Evolutionary conservation across 2,888 invertebrate genomes (phyloP), one percentile per base, ranked within the genome.

Genomic region (Spilosoma lubricipeda): DNA sequence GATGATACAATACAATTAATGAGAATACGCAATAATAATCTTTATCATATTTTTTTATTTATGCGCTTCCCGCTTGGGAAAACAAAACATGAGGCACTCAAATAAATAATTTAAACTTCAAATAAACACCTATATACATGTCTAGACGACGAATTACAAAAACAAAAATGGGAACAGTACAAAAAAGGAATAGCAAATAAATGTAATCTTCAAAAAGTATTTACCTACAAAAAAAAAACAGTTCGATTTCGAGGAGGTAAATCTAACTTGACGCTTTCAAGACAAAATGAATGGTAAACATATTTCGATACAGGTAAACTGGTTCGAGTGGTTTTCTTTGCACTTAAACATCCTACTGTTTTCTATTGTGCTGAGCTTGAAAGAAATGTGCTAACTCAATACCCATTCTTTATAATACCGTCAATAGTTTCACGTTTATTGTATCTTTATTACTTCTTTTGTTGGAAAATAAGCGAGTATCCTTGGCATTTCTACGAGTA

Each of bases 371-470:
- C 27, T 65, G 42, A 23, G 30, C 23, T 69, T 73, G 39, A 73
- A 73, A 69, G n/a, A 52, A 73, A 73, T 69, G n/a, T 70, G 69
- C 73, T 69, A 52, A 64, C 52, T 65, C 69, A 70, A 73, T 65
- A 70, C 65, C 39, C 56, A 65, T 73, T 73, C 64, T 73, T 70
- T 65, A 52, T 27, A 73, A 70, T 56, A 73, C 56, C 64, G 56
- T 56, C 69, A 69, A 73, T 69, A 73, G 65, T 52, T 65, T 69
- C 65, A 11, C 73, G 52, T 70, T 73, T 73, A 70, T 73, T 73
- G 69, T 69, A 70, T 73, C 69, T 69, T 65, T 70, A 73, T 70
- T 73, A 73, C 69, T 69, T 73, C 73, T 65, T 30, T 73, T 70
- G 73, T 73, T 69, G 15, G 39, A 39, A 65, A 70, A 65, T 63